Base-by-base conservation (phyloP, 2,113 vertebrate species). In the Rhipidura dahli region DNA sequence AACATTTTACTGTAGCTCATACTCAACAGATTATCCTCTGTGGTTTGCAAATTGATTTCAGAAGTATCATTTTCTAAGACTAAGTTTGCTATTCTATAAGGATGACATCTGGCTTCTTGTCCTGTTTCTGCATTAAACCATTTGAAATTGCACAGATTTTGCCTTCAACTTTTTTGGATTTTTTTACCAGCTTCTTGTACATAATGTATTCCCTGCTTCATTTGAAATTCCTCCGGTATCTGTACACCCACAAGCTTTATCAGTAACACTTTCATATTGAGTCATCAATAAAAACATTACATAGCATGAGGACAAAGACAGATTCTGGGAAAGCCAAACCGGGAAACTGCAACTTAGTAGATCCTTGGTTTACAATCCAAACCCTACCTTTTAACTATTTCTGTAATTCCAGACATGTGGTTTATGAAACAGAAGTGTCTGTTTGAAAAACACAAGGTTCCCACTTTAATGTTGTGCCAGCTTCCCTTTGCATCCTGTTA, bases 261-360 rank as follows among this genome's bases (percentile, higher is more conserved):
- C 89, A 66, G 68, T 66, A 92, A 54, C 28, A 40, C 33, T 93
- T 89, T 86, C 71, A 51, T 63, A 92, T 51, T 89, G 90, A 93
- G 51, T 95, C 94, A 94, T 87, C 89, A 87, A 81, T 92, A 87
- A 80, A 90, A 90, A 73, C 28, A 60, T 66, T 86, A 47, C 11
- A 64, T 6, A 2, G 35, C 70, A 33, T 64, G 49, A 94, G 80
- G 80, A 92, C 89, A 94, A 79, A 73, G 65, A 82, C 45, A 87
- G 80, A 75, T 87, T 70, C 76, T 81, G 60, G 33, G 60, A 80
- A 95, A 90, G 90, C 39, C 85, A 94, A 92, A 83, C 47, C 39
- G 83, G 94, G 94, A 92, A 83, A 82, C 60, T 40, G 35, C 42
- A 70, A n/a, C 56, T 90, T 54, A 40, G 44, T 39, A 56, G 21